These are phyloP conservation scores for Rutilus rutilus DNA, from an alignment of 2,113 vertebrate species.

Conservation along the genomic window DNA sequence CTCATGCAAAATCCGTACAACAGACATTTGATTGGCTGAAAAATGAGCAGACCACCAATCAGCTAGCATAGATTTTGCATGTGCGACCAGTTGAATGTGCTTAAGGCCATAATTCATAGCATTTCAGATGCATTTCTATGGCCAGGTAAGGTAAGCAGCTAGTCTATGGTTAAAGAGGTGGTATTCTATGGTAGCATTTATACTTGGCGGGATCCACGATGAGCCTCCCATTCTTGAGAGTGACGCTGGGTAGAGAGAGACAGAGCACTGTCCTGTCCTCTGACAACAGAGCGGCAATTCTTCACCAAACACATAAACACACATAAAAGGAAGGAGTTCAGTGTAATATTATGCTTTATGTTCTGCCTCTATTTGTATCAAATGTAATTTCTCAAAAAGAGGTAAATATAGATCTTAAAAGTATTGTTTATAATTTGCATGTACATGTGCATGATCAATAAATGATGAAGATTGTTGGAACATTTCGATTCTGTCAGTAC, in stretches of 20 bases:
- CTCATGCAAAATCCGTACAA: constrained; percentile 41
- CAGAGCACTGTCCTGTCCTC: constrained; percentile 60
- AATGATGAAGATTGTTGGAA: neutral
- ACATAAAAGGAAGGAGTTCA: constrained; percentile 41
- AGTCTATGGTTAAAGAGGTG: constrained; percentile 30
- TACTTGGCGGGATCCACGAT: constrained; percentile 57
- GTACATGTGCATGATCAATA: neutral
- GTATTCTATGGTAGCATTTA: constrained; percentile 18
- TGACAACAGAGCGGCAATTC: constrained; percentile 52
- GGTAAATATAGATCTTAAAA: neutral
- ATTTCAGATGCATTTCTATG: constrained; percentile 28
- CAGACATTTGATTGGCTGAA: constrained; percentile 18
- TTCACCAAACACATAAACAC: constrained; percentile 54
- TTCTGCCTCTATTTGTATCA: neutral
- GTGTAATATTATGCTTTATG: neutral
- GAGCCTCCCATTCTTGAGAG: constrained; percentile 54
- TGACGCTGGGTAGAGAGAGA: constrained; percentile 59
- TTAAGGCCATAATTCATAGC: constrained; percentile 2
- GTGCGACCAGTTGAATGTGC: neutral
- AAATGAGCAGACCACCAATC: constrained; percentile 10
- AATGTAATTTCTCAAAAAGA: neutral
- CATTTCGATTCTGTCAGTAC: neutral
- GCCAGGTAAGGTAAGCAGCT: constrained; percentile 35
- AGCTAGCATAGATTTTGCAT: constrained; percentile 23
- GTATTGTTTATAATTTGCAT: neutral